Percentiles rank a stretch among this genome's conserved stretches.
These are phyloP conservation scores for Hystrix brachyura DNA, from an alignment of 2,113 vertebrate genomes.

Conservation along the genomic window DNA sequence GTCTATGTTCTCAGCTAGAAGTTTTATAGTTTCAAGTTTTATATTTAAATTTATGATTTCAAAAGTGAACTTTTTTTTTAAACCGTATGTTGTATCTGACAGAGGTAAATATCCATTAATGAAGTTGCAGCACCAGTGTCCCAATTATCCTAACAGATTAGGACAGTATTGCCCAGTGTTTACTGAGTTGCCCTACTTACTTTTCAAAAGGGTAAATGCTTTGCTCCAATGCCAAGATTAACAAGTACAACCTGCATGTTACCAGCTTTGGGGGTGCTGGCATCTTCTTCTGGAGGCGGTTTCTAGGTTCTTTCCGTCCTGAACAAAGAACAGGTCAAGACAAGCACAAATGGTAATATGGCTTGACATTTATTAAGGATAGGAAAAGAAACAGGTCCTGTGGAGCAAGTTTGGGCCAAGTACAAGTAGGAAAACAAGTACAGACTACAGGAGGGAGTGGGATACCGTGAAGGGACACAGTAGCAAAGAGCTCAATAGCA, in stretches of 20 bases:
- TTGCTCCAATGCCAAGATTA: background rate
- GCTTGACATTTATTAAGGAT: background rate
- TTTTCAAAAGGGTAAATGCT: background rate
- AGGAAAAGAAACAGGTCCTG: background rate
- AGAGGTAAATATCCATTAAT: background rate
- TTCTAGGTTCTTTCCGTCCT: background rate
- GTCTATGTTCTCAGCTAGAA: background rate
- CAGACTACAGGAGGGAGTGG: background rate
- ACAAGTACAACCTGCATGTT: background rate
- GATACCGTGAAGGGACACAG: background rate
- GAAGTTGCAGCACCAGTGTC: background rate
- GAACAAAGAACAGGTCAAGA: background rate
- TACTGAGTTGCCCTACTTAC: background rate
- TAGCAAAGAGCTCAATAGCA: background rate
- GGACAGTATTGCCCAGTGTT: background rate
- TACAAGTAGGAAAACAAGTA: background rate
- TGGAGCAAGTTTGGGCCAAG: background rate
- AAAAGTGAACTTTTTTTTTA: background rate
- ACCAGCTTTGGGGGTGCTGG: background rate
- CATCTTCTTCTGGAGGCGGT: background rate
- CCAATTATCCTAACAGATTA: background rate
- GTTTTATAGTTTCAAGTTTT: background rate
- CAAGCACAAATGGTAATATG: background rate
- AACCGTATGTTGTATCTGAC: background rate
- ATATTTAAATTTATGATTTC: background rate